Evolutionary conservation across 2,113 vertebrate species (phyloP).

Genomic region (Mellivora capensis): DNA sequence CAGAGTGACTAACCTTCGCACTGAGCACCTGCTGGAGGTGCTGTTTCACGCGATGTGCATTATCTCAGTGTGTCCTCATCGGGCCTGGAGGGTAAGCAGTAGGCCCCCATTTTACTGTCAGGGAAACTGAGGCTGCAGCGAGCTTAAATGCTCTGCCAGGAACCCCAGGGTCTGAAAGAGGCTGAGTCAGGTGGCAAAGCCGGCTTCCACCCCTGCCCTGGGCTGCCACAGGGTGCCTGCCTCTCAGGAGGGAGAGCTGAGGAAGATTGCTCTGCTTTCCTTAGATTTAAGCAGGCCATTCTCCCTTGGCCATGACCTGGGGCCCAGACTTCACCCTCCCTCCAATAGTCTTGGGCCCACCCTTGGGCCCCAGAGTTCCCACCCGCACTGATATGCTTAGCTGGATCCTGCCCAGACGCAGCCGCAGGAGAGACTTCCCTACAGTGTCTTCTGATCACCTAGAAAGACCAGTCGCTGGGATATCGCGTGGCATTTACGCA

Average conservation of each 20-base stretch:
- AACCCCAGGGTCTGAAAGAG: background rate
- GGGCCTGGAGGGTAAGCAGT: background rate
- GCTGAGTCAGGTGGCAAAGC: background rate
- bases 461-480: background rate
- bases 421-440: background rate
- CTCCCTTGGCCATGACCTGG: background rate
- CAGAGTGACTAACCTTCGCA: accelerated
- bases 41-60: background rate
- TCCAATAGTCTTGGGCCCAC: background rate
- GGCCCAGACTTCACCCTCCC: background rate
- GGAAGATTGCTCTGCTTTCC: background rate
- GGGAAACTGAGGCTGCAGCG: background rate
- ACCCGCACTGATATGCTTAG: background rate
- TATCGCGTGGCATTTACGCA: background rate
- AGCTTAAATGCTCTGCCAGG: background rate
- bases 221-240: background rate
- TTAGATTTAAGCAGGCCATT: background rate
- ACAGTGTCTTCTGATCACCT: background rate
- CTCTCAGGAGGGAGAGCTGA: background rate
- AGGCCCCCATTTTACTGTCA: background rate
- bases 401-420: background rate
- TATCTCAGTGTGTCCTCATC: background rate
- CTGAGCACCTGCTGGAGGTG: background rate
- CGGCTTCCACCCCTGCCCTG: background rate
- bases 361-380: background rate